These are phyloP conservation scores for Ernsta delagoae DNA, from an alignment of 2,888 invertebrate species.

Conservation along the genomic window DNA sequence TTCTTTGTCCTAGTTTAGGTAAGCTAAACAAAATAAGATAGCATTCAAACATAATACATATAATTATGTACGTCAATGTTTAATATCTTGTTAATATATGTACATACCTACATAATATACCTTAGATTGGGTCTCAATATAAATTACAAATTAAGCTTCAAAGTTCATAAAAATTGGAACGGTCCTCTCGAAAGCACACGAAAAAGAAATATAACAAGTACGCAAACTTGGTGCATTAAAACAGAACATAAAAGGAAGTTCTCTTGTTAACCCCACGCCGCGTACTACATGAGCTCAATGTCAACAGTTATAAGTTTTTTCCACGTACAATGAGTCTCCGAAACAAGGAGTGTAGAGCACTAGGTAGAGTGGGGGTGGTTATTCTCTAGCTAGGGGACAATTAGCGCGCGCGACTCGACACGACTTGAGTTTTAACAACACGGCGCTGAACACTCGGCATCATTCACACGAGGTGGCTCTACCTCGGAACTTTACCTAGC, in stretches of 20 bases:
- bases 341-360: constrained; percentile 72
- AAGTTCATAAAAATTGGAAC: constrained; percentile 21
- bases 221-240: constrained; percentile 32
- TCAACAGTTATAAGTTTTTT: constrained; percentile 73
- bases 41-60: too few species aligned
- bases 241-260: constrained; percentile 37
- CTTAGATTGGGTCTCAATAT: background rate
- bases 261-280: constrained; percentile 47
- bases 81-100: too few species aligned
- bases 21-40: too few species aligned
- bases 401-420: constrained; percentile 82
- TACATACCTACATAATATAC: too few species aligned
- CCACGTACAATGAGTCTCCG: constrained; percentile 63
- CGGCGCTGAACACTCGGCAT: constrained; percentile 71
- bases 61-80: too few species aligned
- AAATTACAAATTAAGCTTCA: constrained; percentile 6
- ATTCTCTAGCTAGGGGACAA: constrained; percentile 72
- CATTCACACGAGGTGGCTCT: constrained; percentile 71
- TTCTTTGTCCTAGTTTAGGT: too few species aligned
- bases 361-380: constrained; percentile 51
- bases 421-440: constrained; percentile 84
- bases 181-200: constrained; percentile 5
- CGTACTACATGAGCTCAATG: constrained; percentile 66
- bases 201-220: constrained; percentile 30
- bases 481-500: constrained; percentile 60